These are phyloP conservation scores for Vanessa atalanta DNA, from an alignment of 1,140 invertebrate species.

Conservation along the genomic window DNA sequence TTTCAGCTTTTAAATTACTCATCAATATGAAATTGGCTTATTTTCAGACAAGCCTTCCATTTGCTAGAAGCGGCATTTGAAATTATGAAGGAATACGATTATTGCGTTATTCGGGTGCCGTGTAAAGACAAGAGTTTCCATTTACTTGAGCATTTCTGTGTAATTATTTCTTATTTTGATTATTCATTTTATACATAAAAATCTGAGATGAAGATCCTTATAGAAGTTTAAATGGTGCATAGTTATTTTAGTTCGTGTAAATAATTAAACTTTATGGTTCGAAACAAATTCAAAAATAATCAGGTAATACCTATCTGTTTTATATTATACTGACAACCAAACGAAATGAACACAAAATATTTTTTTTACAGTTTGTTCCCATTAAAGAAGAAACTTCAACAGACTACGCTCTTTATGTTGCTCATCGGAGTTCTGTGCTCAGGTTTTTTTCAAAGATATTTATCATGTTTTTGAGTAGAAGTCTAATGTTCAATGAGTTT, in stretches of 20 bases:
- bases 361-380: constrained; percentile 81
- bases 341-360: constrained; percentile 1
- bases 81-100: constrained; percentile 84
- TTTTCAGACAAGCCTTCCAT: constrained; percentile 61
- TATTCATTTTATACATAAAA: not conserved
- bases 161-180: constrained; percentile 54
- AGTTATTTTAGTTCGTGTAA: no score
- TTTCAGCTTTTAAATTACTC: no score
- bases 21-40: not conserved
- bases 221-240: no score
- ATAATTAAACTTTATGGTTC: no score
- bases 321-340: no score
- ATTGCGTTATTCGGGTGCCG: constrained; percentile 84
- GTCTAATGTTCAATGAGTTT: no score
- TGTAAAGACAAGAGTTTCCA: constrained; percentile 81
- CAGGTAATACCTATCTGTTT: no score
- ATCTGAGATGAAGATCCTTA: no score
- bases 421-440: constrained; percentile 82
- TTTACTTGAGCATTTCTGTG: constrained; percentile 83
- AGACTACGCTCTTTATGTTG: constrained; percentile 83
- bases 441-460: constrained; percentile 47
- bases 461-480: not conserved
- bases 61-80: constrained; percentile 86
- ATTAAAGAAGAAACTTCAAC: constrained; percentile 80
- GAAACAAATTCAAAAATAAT: no score